Conservation (phyloP, 1,140 invertebrate species). For the Heliconius nattereri region DNA sequence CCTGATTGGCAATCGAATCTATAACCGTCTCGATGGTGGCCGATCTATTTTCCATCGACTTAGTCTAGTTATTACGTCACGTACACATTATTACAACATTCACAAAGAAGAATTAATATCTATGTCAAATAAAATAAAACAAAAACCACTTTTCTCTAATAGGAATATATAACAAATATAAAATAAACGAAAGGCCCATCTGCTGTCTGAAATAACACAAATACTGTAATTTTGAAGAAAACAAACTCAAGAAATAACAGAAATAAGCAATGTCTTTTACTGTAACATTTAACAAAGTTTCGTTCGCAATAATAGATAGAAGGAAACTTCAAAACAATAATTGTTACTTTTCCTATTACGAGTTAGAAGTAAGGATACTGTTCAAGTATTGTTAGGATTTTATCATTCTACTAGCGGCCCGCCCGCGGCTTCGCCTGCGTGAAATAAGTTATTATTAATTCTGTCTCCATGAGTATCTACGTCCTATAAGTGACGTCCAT, state of each 20-base stretch:
- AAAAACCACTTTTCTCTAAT: background rate
- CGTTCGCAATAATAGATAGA: constrained; percentile 8
- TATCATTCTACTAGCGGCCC: background rate
- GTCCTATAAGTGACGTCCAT: too few species aligned
- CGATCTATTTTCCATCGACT: too few species aligned
- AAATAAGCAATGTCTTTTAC: background rate
- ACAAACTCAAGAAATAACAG: background rate
- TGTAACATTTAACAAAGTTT: background rate
- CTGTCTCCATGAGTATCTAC: too few species aligned
- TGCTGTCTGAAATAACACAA: background rate
- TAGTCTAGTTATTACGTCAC: too few species aligned
- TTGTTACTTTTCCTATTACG: constrained; percentile 3
- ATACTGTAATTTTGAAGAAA: background rate
- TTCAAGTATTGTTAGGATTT: background rate
- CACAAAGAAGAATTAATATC: too few species aligned
- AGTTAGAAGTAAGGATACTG: background rate
- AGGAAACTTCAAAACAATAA: constrained; percentile 10
- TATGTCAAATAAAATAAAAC: too few species aligned
- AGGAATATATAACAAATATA: background rate
- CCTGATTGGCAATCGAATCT: too few species aligned
- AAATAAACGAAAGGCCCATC: background rate
- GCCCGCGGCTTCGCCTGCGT: too few species aligned
- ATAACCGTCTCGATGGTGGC: too few species aligned
- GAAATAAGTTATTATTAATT: too few species aligned
- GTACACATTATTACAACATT: too few species aligned